Base-by-base conservation (phyloP, 2,797 vertebrate species). In the Adrianichthys oophorus region DNA sequence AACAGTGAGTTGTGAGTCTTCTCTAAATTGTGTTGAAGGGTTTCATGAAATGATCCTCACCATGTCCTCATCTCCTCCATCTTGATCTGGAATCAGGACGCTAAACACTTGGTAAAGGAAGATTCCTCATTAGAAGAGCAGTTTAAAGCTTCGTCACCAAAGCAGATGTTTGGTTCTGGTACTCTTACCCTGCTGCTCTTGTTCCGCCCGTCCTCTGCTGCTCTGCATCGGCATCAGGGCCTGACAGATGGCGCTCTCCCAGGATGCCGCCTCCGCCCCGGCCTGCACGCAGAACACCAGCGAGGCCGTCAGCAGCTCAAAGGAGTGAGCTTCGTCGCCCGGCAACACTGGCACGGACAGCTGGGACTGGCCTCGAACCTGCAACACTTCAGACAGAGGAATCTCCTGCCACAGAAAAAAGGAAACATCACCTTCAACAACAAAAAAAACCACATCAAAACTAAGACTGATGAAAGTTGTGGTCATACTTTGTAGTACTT, bases 401-500 rank as follows among this genome's bases (percentile, higher is more conserved):
- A 93, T 82, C 82, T 92, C 91, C 92, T 93, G 72, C 16, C 40
- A 29, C 23, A 13, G 21, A 51, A 47, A 37, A 37, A 37, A 37
- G 26, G 5, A 37, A 10, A 37, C 8, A 10, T 37, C 32, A 37
- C 10, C 32, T 37, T 2, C 32, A 12, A 13, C 8, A 10, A 26
- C 4, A 26, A 26, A 24, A 29, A 32, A 32, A 32, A 32, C 1
- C 8, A 13, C 4, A 19, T 4, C 4, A 18, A 45, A 46, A 46
- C 2, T 15, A 21, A 8, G 26, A 6, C 2, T 19, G 10, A 8
- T 45, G 17, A 45, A 4, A 17, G 17, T 44, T 8, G 17, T 7
- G 4, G 19, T 47, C 14, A 14, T 49, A 93, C 92, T 88, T 91
- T 93, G 71, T 90, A 93, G 78, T 80, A 93, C 70, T 92, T 93